Conservation (phyloP, 1,140 invertebrate species). For the Bombus confusus region DNA sequence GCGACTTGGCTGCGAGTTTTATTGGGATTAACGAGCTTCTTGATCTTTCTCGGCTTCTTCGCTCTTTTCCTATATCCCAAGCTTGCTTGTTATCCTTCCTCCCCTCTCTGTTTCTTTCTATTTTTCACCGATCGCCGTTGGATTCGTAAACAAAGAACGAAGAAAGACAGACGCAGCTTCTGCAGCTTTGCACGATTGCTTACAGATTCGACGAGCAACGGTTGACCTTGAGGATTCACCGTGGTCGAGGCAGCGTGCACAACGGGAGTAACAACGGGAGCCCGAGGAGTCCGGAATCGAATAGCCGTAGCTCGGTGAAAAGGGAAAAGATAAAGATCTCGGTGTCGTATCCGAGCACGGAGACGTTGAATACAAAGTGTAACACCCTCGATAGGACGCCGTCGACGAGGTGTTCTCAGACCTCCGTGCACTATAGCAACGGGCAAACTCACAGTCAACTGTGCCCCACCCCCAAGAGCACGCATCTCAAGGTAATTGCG, state of each 20-base stretch:
- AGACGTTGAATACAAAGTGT: slow-evolving; percentile 85
- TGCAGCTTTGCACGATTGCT: no score
- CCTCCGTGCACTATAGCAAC: slow-evolving; percentile 79
- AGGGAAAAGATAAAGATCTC: slow-evolving; percentile 91
- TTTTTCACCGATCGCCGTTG: no score
- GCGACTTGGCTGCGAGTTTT: not conserved
- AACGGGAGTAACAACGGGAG: slow-evolving; percentile 84
- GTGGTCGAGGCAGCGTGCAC: slow-evolving; percentile 87
- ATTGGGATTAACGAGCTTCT: no score
- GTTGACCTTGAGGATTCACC: slow-evolving; percentile 95
- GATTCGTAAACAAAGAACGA: not conserved
- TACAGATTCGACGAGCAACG: slow-evolving; percentile 91
- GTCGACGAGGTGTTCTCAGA: slow-evolving; percentile 76
- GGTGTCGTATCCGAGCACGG: slow-evolving; percentile 91
- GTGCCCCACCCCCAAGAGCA: slow-evolving; percentile 73
- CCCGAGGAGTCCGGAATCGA: slow-evolving; percentile 74
- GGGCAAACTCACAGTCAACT: slow-evolving; percentile 79
- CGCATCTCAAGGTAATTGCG: slow-evolving; percentile 76
- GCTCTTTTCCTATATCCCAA: no score
- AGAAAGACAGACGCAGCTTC: no score
- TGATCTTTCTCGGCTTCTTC: no score
- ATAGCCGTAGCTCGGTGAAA: slow-evolving; percentile 81
- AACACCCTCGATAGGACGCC: slow-evolving; percentile 78
- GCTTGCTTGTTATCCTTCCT: no score
- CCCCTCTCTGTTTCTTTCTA: not conserved